phyloP scores from a whole-genome alignment of 2,797 vertebrate genomes.

The Propithecus perrieri region DNA sequence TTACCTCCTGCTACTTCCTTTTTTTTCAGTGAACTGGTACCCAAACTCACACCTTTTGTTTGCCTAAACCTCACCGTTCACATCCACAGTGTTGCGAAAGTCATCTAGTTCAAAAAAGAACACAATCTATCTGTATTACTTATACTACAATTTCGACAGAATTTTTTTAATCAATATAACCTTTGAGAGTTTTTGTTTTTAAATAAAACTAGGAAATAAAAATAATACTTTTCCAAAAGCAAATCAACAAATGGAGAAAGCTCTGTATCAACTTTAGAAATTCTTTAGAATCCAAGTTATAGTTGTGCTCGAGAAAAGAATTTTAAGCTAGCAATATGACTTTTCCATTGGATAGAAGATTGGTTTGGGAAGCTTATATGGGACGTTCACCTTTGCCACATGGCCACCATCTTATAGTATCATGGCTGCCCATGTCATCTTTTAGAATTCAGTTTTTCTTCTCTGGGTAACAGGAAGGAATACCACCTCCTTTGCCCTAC shows the following conservation, averaged over 20 bases:
- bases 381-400: too few species aligned
- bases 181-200: neutral
- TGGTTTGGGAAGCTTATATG: neutral
- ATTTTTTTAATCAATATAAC: neutral
- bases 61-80: neutral
- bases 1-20: neutral
- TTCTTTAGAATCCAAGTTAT: neutral
- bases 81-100: neutral
- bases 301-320: neutral
- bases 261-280: neutral
- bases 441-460: neutral
- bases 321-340: neutral
- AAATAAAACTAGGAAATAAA: neutral
- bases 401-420: neutral
- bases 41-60: neutral
- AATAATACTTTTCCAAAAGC: conserved; percentile 26
- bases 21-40: neutral
- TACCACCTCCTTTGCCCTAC: neutral
- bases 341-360: neutral
- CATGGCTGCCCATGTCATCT: neutral
- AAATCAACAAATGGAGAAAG: neutral
- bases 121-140: neutral
- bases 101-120: neutral
- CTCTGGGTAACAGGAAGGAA: neutral
- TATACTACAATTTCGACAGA: neutral